A percentile compares a stretch with the other conserved stretches of the same genome.
Conservation (phyloP, 2,888 invertebrate genomes). For the Homarus gammarus region DNA sequence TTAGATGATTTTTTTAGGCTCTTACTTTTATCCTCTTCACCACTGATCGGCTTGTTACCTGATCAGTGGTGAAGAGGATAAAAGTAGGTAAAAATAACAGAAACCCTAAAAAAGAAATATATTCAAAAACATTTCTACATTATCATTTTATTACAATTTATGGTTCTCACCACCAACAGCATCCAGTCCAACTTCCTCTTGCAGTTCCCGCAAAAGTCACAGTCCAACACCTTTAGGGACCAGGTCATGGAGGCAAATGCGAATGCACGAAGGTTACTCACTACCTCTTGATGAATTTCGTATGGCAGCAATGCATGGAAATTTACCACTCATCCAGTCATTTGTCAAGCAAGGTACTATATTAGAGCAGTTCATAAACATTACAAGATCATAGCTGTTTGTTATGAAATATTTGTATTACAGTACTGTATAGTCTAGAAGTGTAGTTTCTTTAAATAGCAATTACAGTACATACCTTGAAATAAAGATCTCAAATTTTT, state of each 20-base stretch:
- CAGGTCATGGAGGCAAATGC: constrained; percentile 51
- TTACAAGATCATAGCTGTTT: not conserved
- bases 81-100: no score
- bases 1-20: not conserved
- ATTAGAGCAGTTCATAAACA: not conserved
- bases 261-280: constrained; percentile 66
- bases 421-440: not conserved
- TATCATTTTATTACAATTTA: not conserved
- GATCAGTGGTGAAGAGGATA: no score
- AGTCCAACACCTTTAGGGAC: constrained; percentile 30
- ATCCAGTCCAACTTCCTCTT: constrained; percentile 47
- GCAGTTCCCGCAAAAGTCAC: constrained; percentile 31
- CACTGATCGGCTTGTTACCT: not conserved
- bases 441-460: not conserved
- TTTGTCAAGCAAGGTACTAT: constrained; percentile 64
- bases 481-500: not conserved
- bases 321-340: constrained; percentile 65
- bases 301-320: constrained; percentile 70
- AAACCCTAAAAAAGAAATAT: no score
- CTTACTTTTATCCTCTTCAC: not conserved
- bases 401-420: not conserved
- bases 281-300: constrained; percentile 69
- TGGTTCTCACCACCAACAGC: constrained; percentile 13
- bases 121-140: not conserved
- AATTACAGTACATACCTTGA: no score